Evolutionary conservation across 1,140 invertebrate species (phyloP).

Genomic region (Drosophila pruinosa): DNA sequence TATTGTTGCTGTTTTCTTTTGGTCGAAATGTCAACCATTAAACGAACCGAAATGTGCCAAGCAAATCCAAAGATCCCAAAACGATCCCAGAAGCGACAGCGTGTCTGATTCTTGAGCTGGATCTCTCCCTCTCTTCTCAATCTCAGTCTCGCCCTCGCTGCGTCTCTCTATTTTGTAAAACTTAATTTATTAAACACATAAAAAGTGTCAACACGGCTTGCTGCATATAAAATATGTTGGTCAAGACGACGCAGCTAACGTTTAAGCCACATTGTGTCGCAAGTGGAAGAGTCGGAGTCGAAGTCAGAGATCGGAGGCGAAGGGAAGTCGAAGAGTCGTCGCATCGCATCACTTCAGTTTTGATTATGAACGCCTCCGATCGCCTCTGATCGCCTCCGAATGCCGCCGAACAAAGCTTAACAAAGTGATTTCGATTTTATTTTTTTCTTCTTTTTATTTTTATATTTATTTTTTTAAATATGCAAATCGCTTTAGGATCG

Average conservation of each 20-base stretch:
- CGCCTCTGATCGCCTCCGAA: constrained; percentile 65
- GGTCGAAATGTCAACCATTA: constrained; percentile 69
- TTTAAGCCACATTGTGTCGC: background rate
- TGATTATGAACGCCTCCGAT: constrained; percentile 71
- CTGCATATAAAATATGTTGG: constrained; percentile 73
- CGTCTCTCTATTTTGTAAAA: constrained; percentile 70
- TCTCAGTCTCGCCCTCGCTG: background rate
- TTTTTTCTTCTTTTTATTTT: background rate
- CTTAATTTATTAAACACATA: constrained; percentile 78
- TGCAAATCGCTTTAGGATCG: constrained; percentile 73
- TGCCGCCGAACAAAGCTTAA: constrained; percentile 67
- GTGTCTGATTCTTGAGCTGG: constrained; percentile 2
- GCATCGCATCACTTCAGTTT: constrained; percentile 70
- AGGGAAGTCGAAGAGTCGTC: too few species aligned
- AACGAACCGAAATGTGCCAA: constrained; percentile 50
- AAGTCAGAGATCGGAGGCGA: too few species aligned
- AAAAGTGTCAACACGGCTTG: constrained; percentile 76
- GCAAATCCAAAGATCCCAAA: constrained; percentile 11
- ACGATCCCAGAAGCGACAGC: constrained; percentile 22
- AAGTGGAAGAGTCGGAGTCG: too few species aligned
- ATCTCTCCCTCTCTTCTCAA: background rate
- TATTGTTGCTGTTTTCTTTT: too few species aligned
- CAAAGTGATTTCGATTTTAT: constrained; percentile 60
- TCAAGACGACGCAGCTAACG: constrained; percentile 29
- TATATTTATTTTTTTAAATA: constrained; percentile 33